Evolutionary conservation across 2,888 invertebrate genomes (phyloP).

Genomic region (Amphipoea lucens): DNA sequence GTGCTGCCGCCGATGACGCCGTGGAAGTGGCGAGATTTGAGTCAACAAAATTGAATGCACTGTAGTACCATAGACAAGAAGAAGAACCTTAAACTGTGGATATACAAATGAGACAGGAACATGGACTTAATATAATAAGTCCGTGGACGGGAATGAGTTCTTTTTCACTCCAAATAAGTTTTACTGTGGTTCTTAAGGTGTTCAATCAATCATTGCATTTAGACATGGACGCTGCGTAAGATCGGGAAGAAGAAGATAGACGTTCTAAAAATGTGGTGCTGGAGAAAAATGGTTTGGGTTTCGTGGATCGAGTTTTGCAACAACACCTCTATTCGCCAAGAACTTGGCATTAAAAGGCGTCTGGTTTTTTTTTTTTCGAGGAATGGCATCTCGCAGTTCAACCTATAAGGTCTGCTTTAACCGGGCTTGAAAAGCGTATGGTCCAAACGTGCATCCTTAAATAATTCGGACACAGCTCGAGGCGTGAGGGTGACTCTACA

Average conservation of each 20-base stretch:
- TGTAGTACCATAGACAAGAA: neutral
- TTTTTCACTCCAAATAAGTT: neutral
- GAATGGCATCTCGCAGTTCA: too few relatives aligned
- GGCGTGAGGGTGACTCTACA: too few relatives aligned
- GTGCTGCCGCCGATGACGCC: neutral
- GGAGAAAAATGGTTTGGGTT: neutral
- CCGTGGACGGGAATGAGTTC: neutral
- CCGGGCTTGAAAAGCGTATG: too few relatives aligned
- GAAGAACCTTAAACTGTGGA: neutral
- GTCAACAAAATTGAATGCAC: neutral
- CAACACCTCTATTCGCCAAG: too few relatives aligned
- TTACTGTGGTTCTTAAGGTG: neutral
- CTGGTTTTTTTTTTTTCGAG: too few relatives aligned
- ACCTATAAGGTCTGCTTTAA: too few relatives aligned
- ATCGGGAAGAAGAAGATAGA: neutral
- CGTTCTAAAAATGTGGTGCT: neutral
- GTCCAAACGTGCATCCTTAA: too few relatives aligned
- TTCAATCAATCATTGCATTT: neutral
- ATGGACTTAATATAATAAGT: too few relatives aligned
- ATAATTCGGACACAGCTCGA: too few relatives aligned
- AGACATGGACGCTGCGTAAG: neutral
- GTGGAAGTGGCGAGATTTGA: neutral
- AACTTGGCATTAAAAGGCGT: too few relatives aligned
- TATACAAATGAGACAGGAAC: neutral
- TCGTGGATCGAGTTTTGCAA: neutral